Percentiles rank a stretch among this genome's conserved stretches.
Conservation (phyloP, 2,113 vertebrate genomes). For the Melanerpes aurifrons region DNA sequence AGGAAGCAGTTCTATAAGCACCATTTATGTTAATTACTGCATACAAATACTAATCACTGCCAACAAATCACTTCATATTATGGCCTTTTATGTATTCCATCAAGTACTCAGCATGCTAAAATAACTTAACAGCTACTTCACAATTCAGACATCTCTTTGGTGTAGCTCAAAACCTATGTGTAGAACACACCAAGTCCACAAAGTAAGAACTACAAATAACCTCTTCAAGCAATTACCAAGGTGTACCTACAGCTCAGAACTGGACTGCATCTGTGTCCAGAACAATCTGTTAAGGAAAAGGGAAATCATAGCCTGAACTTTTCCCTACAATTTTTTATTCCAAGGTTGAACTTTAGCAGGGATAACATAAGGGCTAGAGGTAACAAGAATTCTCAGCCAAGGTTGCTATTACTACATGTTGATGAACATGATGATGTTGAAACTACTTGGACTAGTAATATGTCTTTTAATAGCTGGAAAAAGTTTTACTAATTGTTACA, state of each 20-base stretch:
- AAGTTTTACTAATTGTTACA: neutral
- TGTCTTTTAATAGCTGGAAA: neutral
- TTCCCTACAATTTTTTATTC: neutral
- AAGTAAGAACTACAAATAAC: neutral
- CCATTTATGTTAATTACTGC: slow-evolving; percentile 14
- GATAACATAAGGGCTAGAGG: neutral
- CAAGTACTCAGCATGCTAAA: neutral
- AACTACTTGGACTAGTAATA: neutral
- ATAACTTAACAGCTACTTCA: slow-evolving; percentile 11
- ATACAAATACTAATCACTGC: slow-evolving; percentile 20
- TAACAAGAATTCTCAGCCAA: neutral
- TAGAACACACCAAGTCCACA: neutral
- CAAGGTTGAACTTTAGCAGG: neutral
- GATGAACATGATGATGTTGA: neutral
- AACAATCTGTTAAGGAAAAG: neutral
- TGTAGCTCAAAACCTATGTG: neutral
- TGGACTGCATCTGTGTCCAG: neutral
- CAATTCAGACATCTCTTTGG: neutral
- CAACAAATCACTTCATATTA: slow-evolving; percentile 27
- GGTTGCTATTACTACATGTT: neutral
- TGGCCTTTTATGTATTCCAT: slow-evolving; percentile 1
- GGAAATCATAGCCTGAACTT: neutral
- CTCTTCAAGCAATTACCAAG: neutral
- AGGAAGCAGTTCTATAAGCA: neutral
- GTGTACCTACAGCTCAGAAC: neutral